These are phyloP conservation scores for Aramus guarauna DNA, from an alignment of 2,113 vertebrate genomes.

Conservation along the genomic window DNA sequence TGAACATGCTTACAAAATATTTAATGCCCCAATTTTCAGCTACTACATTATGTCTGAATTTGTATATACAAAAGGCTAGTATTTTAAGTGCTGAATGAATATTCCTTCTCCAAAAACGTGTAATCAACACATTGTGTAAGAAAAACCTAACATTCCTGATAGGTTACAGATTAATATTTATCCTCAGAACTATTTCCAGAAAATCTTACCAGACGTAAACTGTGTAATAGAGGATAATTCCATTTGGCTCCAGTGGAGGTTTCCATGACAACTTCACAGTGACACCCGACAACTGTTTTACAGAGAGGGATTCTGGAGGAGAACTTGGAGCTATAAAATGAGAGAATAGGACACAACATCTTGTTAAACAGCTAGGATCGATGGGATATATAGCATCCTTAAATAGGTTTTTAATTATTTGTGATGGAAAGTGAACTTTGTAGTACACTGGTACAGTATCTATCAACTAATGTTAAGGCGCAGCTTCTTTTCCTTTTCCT, in stretches of 20 bases:
- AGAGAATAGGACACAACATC: conserved; percentile 10
- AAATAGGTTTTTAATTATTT: conserved; percentile 13
- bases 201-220: conserved; percentile 91
- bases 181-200: conserved; percentile 75
- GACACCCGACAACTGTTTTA: conserved; percentile 90
- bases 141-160: conserved; percentile 65
- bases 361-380: conserved; percentile 41
- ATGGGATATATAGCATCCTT: background rate
- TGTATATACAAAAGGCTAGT: background rate
- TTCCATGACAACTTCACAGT: conserved; percentile 91
- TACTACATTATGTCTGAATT: background rate
- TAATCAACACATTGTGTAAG: conserved; percentile 10
- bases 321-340: conserved; percentile 87
- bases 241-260: conserved; percentile 88
- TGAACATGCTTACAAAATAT: background rate
- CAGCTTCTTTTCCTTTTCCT: conserved; percentile 67
- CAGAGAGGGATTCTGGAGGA: conserved; percentile 82
- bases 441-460: background rate
- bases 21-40: background rate
- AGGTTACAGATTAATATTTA: conserved; percentile 70
- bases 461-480: background rate
- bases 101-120: background rate
- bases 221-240: conserved; percentile 91
- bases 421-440: conserved; percentile 34
- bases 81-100: conserved; percentile 1